Conservation (phyloP, 2,113 vertebrate genomes). For the Lepus americanus region DNA sequence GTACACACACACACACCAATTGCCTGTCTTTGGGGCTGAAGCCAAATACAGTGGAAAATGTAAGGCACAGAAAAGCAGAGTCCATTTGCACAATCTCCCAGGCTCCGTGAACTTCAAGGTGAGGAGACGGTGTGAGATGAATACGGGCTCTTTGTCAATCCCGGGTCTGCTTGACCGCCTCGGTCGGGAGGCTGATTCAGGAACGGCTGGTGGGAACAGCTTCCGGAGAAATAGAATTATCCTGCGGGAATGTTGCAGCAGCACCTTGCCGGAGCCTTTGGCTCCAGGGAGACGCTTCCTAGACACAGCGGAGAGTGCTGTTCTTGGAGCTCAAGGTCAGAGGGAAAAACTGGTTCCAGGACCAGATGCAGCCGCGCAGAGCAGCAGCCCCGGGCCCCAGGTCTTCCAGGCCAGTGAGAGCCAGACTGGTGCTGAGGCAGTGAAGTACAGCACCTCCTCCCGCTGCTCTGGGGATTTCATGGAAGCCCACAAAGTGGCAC, state of each 20-base stretch:
- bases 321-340: not conserved
- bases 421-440: not conserved
- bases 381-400: not conserved
- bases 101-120: not conserved
- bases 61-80: constrained; percentile 27
- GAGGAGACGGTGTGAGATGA: not conserved
- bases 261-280: not conserved
- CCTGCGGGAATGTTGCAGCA: constrained; percentile 37
- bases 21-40: not conserved
- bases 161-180: too few relatives aligned
- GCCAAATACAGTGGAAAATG: constrained; percentile 27
- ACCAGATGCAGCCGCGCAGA: not conserved
- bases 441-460: not conserved
- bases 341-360: constrained; percentile 6
- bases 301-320: not conserved
- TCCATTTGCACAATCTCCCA: constrained; percentile 31
- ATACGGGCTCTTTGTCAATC: constrained; percentile 31
- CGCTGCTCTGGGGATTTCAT: not conserved
- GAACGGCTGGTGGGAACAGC: constrained; percentile 62
- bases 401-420: not conserved
- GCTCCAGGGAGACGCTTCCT: not conserved
- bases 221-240: constrained; percentile 69
- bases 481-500: not conserved
- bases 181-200: too few relatives aligned
- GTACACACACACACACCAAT: too few relatives aligned